Conservation (phyloP, 2,113 vertebrate genomes). For the Oncorhynchus masou region DNA sequence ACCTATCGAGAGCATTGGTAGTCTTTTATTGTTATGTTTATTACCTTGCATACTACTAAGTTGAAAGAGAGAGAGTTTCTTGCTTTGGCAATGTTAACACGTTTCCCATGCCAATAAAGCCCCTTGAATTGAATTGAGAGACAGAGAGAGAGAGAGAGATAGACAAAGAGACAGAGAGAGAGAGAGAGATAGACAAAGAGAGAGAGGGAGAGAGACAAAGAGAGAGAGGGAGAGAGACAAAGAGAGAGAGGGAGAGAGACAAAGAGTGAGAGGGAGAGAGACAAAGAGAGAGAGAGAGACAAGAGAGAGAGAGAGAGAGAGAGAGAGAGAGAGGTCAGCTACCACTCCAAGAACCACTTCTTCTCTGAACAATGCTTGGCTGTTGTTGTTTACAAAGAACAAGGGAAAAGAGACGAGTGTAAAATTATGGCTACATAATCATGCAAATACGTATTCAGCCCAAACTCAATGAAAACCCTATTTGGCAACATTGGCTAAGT, state of each 20-base stretch:
- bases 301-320: background rate
- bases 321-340: background rate
- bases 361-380: constrained; percentile 56
- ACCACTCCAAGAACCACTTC: constrained; percentile 34
- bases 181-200: background rate
- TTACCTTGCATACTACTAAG: background rate
- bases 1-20: too few relatives aligned
- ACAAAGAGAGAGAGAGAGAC: background rate
- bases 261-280: background rate
- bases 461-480: constrained; percentile 21
- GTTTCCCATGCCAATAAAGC: too few relatives aligned
- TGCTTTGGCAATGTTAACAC: too few relatives aligned
- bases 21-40: background rate
- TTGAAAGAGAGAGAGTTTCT: background rate
- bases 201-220: background rate
- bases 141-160: background rate
- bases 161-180: background rate
- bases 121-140: too few relatives aligned
- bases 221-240: background rate
- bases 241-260: background rate
- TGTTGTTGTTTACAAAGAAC: constrained; percentile 67
- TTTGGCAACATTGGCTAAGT: constrained; percentile 25
- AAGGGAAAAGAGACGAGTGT: constrained; percentile 44
- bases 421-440: constrained; percentile 48
- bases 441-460: constrained; percentile 25